Evolutionary conservation across 2,113 vertebrate species (phyloP).

Genomic region (Zapus hudsonius): DNA sequence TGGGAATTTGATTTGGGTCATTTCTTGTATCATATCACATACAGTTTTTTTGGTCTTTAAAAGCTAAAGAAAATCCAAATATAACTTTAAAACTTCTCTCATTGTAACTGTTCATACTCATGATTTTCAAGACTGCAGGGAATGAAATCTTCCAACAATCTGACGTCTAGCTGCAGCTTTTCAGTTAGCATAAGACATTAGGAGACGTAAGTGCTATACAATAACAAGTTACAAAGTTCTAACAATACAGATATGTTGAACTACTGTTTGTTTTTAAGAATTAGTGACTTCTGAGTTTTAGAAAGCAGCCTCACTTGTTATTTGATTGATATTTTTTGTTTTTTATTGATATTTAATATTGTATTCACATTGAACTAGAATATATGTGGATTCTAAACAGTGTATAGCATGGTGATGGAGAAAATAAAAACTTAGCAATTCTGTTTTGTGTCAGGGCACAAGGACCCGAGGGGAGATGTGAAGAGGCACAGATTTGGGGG

Average conservation of each 20-base stretch:
- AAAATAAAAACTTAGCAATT: slow-evolving; percentile 42
- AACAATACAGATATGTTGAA: slow-evolving; percentile 41
- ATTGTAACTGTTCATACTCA: slow-evolving; percentile 12
- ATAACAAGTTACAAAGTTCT: slow-evolving; percentile 40
- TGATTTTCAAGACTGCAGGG: slow-evolving; percentile 46
- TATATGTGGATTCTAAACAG: background rate
- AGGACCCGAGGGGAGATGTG: slow-evolving; percentile 26
- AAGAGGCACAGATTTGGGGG: slow-evolving; percentile 40
- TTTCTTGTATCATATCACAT: background rate
- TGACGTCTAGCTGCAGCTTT: slow-evolving; percentile 31
- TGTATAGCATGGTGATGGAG: slow-evolving; percentile 6
- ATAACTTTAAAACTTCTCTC: slow-evolving; percentile 46
- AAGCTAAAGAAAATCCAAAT: slow-evolving; percentile 46
- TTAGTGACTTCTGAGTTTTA: slow-evolving; percentile 1
- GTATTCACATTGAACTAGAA: background rate
- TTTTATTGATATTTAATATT: slow-evolving; percentile 38
- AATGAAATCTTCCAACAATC: slow-evolving; percentile 40
- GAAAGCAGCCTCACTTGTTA: slow-evolving; percentile 23
- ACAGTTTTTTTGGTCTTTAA: background rate
- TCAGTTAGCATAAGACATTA: slow-evolving; percentile 56
- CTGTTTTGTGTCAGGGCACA: slow-evolving; percentile 26
- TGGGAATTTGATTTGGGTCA: slow-evolving; percentile 23
- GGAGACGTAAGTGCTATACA: slow-evolving; percentile 6
- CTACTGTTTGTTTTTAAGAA: background rate
- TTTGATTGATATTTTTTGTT: slow-evolving; percentile 49